Evolutionary conservation across 2,888 invertebrate genomes (phyloP).

Genomic region (Sinodicranocentrus sp.): DNA sequence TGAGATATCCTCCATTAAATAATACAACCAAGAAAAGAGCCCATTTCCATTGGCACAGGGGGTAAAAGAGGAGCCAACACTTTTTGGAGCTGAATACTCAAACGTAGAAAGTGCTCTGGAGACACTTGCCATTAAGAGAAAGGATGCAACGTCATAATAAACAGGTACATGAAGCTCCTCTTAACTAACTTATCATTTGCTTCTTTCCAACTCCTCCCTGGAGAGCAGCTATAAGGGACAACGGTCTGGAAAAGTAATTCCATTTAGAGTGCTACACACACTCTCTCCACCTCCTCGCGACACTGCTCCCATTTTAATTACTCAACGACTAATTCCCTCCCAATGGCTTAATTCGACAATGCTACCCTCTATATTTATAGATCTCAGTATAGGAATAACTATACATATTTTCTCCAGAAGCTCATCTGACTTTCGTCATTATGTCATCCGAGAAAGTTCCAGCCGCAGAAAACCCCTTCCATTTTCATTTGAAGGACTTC

Average conservation of each 20-base stretch:
- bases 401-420: too few species aligned
- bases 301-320: slow-evolving; percentile 74
- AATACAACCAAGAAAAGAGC: not conserved
- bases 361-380: too few species aligned
- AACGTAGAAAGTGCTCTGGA: not conserved
- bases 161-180: slow-evolving; percentile 36
- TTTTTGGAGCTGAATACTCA: not conserved
- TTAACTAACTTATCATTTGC: slow-evolving; percentile 18
- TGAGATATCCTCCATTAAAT: slow-evolving; percentile 20
- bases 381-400: too few species aligned
- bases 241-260: slow-evolving; percentile 68
- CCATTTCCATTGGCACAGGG: slow-evolving; percentile 3
- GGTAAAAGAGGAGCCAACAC: not conserved
- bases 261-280: slow-evolving; percentile 66
- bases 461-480: too few species aligned
- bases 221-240: slow-evolving; percentile 45
- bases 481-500: too few species aligned
- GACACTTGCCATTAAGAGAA: too few species aligned
- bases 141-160: slow-evolving; percentile 43
- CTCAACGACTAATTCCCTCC: slow-evolving; percentile 72
- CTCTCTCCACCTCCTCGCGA: slow-evolving; percentile 4
- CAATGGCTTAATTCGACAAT: too few species aligned
- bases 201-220: slow-evolving; percentile 21
- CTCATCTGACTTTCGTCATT: too few species aligned
- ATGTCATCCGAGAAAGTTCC: too few species aligned